These are phyloP conservation scores for Piaya cayana DNA, from an alignment of 2,113 vertebrate species.

Conservation along the genomic window DNA sequence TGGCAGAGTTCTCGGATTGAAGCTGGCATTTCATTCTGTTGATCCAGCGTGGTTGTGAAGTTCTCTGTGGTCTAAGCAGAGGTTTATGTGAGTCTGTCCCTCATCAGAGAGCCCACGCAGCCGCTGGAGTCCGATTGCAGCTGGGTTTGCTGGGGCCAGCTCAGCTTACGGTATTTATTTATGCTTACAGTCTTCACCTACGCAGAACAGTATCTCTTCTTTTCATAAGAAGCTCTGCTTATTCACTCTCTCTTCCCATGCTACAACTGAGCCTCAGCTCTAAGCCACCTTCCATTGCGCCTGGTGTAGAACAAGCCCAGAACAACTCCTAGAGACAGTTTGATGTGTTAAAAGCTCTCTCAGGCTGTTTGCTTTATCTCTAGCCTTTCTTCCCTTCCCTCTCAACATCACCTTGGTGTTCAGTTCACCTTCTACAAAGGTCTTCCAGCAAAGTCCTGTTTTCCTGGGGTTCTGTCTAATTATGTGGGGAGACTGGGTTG, in stretches of 20 bases:
- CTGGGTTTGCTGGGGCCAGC: background rate
- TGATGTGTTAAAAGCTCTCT: background rate
- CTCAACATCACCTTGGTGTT: background rate
- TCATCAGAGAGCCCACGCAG: rapidly evolving
- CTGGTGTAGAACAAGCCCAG: background rate
- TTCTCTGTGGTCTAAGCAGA: background rate
- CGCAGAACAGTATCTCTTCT: background rate
- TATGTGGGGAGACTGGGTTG: rapidly evolving
- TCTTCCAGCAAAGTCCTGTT: background rate
- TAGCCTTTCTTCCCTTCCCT: background rate
- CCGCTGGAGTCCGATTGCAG: background rate
- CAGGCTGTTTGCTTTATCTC: background rate
- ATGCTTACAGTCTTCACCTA: background rate
- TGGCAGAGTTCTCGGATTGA: background rate
- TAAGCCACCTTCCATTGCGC: background rate
- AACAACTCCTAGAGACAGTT: background rate
- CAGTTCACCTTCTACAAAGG: background rate
- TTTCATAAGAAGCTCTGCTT: background rate
- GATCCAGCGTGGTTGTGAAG: background rate
- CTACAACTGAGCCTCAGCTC: background rate
- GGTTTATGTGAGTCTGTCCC: rapidly evolving
- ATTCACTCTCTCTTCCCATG: background rate
- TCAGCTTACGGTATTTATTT: too few relatives aligned
- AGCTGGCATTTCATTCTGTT: background rate
- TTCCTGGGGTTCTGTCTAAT: background rate